These are phyloP conservation scores for Papilio aristodemus DNA, from an alignment of 1,140 invertebrate genomes.

Conservation along the genomic window DNA sequence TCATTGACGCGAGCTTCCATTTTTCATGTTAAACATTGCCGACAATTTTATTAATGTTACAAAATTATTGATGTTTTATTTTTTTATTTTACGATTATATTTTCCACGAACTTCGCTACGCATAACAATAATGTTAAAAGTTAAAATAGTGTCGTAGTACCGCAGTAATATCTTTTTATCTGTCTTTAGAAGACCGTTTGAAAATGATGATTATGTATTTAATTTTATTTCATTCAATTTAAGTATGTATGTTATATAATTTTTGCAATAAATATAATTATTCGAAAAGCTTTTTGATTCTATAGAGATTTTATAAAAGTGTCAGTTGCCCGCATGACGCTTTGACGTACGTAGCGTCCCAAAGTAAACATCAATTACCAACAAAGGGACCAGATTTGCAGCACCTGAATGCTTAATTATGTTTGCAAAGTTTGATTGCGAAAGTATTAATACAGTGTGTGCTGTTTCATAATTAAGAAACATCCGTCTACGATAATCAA, in stretches of 20 bases:
- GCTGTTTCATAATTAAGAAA: background rate
- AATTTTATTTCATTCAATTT: too few species aligned
- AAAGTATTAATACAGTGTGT: constrained; percentile 23
- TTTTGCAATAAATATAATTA: constrained; percentile 3
- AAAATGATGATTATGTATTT: too few species aligned
- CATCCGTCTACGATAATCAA: background rate
- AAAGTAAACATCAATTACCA: constrained; percentile 32
- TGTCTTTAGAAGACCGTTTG: too few species aligned
- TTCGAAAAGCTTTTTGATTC: constrained; percentile 16
- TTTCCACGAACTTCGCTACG: background rate
- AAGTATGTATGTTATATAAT: background rate
- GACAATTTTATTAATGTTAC: background rate
- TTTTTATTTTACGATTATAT: background rate
- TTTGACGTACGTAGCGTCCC: constrained; percentile 27
- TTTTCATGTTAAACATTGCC: constrained; percentile 1
- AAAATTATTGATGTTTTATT: constrained; percentile 2
- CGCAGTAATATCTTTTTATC: too few species aligned
- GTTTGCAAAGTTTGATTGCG: constrained; percentile 15
- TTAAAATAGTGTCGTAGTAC: too few species aligned
- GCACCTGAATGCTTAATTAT: constrained; percentile 34
- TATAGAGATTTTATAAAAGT: constrained; percentile 24
- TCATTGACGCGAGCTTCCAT: constrained; percentile 12
- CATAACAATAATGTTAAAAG: too few species aligned
- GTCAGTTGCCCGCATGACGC: constrained; percentile 29
- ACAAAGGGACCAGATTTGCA: constrained; percentile 29